phyloP scores from a whole-genome alignment of 2,797 vertebrate genomes.

The Manis crassicaudata region DNA sequence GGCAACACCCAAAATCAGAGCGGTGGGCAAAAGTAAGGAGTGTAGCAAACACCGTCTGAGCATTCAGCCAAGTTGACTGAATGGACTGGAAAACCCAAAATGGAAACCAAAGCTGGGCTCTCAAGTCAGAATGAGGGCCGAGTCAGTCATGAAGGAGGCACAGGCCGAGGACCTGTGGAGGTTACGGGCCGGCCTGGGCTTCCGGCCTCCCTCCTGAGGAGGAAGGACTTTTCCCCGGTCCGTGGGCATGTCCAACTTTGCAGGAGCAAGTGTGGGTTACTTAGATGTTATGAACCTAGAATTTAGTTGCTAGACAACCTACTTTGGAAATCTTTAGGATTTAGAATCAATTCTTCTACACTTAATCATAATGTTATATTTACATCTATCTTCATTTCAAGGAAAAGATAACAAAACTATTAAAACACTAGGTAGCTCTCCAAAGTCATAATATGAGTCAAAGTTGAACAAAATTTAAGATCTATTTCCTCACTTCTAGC shows the following conservation, averaged over 20 bases:
- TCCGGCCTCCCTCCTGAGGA: not conserved
- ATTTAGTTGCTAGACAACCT: not conserved
- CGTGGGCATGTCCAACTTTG: not conserved
- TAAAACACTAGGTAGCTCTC: slow-evolving; percentile 15
- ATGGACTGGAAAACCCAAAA: not conserved
- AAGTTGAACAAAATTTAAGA: slow-evolving; percentile 37
- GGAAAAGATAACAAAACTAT: slow-evolving; percentile 35
- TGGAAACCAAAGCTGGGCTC: not conserved
- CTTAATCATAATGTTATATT: not conserved
- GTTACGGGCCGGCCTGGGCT: not conserved
- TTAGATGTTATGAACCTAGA: not conserved
- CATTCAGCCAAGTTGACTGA: not conserved
- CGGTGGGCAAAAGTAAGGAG: not conserved
- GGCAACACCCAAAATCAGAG: not conserved
- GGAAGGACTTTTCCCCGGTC: not conserved
- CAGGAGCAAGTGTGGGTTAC: not conserved
- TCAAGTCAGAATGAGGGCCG: not conserved
- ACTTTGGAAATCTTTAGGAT: not conserved
- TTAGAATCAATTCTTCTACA: not conserved
- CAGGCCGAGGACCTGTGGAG: fast-evolving
- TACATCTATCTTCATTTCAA: slow-evolving; percentile 13
- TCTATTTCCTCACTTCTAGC: slow-evolving; percentile 36
- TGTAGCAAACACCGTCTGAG: not conserved
- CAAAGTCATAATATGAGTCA: slow-evolving; percentile 49
- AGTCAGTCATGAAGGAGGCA: not conserved